These are phyloP conservation scores for Crotalus tigris DNA, from an alignment of 2,113 vertebrate genomes.

Conservation along the genomic window DNA sequence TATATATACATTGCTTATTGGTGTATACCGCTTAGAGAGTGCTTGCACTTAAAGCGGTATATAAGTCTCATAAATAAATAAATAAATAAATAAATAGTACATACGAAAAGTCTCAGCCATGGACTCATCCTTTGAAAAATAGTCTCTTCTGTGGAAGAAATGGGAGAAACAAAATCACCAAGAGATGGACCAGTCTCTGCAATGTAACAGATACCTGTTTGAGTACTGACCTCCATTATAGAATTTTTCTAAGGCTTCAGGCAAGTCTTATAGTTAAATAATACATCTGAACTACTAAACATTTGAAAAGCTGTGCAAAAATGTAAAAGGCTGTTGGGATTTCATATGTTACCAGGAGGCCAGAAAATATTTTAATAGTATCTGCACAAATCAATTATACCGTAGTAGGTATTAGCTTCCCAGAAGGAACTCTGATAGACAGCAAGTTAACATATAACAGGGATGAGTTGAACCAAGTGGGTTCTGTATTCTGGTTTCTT, in stretches of 20 bases:
- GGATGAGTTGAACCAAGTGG: neutral
- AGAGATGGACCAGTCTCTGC: neutral
- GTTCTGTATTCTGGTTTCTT: neutral
- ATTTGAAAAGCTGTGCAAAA: neutral
- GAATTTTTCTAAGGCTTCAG: neutral
- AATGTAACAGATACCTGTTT: neutral
- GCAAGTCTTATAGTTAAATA: neutral
- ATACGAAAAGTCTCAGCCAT: neutral
- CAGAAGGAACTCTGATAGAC: neutral
- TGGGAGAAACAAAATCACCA: neutral
- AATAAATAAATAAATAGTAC: too few species aligned
- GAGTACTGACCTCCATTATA: neutral
- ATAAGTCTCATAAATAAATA: too few species aligned
- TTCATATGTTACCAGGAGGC: neutral
- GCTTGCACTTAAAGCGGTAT: too few species aligned
- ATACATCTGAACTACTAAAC: neutral
- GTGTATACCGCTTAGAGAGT: too few species aligned
- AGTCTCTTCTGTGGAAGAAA: neutral
- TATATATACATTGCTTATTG: too few species aligned
- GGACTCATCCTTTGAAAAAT: neutral
- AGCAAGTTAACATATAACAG: neutral
- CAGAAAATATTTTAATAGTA: neutral
- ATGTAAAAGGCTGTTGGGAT: neutral
- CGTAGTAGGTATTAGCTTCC: neutral
- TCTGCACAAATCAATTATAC: neutral